Conservation (phyloP, 2,888 invertebrate genomes). For the Malachius bipustulatus region DNA sequence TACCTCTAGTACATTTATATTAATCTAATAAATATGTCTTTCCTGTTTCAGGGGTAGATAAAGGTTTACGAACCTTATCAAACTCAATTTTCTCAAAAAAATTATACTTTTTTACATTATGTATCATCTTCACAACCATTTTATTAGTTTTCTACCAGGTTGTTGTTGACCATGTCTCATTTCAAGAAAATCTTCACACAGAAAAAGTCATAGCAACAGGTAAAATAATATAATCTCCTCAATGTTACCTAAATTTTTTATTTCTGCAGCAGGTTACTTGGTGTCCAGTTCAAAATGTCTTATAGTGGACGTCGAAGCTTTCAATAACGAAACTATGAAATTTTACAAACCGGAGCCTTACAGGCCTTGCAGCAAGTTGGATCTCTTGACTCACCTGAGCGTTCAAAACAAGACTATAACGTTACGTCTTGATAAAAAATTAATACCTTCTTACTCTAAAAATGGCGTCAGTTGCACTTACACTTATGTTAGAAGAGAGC, state of each 20-base stretch:
- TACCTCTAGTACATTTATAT: too few relatives aligned
- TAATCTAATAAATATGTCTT: too few relatives aligned
- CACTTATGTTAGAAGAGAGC: conserved; percentile 24
- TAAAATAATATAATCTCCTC: background rate
- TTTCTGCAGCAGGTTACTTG: conserved; percentile 33
- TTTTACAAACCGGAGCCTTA: conserved; percentile 43
- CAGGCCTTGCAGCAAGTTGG: conserved; percentile 39
- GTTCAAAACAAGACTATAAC: conserved; percentile 27
- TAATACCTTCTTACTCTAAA: conserved; percentile 26
- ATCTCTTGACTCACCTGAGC: conserved; percentile 30
- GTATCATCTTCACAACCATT: too few relatives aligned
- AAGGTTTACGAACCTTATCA: too few relatives aligned
- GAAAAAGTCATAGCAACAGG: background rate
- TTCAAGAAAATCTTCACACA: too few relatives aligned
- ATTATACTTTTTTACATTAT: too few relatives aligned
- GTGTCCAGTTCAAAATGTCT: conserved; percentile 50
- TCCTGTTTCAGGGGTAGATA: too few relatives aligned
- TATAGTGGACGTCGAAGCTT: conserved; percentile 50
- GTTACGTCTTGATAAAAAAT: conserved; percentile 27
- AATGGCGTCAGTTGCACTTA: conserved; percentile 26
- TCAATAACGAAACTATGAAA: conserved; percentile 42
- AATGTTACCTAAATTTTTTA: background rate
- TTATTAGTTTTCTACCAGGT: too few relatives aligned
- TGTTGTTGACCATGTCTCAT: too few relatives aligned
- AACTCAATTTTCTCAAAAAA: too few relatives aligned